These are phyloP conservation scores for Aricia artaxerxes DNA, from an alignment of 2,888 invertebrate species.

Conservation along the genomic window DNA sequence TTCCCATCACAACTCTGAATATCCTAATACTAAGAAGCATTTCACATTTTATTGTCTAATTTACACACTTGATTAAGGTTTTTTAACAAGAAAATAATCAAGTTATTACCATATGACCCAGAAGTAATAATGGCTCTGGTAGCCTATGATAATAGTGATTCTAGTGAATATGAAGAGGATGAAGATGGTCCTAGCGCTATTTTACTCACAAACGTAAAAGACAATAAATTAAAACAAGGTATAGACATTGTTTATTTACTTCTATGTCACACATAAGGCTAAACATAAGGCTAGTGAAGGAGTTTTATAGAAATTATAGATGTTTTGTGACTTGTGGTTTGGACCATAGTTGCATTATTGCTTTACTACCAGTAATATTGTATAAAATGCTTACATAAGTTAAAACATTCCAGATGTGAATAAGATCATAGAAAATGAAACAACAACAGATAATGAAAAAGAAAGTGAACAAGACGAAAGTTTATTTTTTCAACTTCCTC, in stretches of 20 bases:
- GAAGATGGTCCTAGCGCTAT: constrained; percentile 14
- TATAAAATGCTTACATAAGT: not conserved
- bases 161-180: constrained; percentile 66
- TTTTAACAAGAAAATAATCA: not conserved
- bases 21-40: not conserved
- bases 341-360: not conserved
- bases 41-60: not conserved
- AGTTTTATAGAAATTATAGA: too few relatives aligned
- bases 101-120: not conserved
- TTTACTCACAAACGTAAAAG: not conserved
- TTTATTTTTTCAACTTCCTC: constrained; percentile 71
- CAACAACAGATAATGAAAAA: not conserved
- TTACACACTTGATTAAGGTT: not conserved
- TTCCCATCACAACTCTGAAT: not conserved
- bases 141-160: constrained; percentile 81
- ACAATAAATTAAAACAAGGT: not conserved
- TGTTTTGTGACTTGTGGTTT: not conserved
- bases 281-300: too few relatives aligned
- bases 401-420: not conserved
- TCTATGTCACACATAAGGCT: not conserved
- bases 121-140: constrained; percentile 79
- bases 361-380: not conserved
- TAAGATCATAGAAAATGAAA: not conserved
- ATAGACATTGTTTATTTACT: not conserved
- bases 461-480: constrained; percentile 41